phyloP scores from a whole-genome alignment of 2,113 vertebrate species.

The Cathartes aura region DNA sequence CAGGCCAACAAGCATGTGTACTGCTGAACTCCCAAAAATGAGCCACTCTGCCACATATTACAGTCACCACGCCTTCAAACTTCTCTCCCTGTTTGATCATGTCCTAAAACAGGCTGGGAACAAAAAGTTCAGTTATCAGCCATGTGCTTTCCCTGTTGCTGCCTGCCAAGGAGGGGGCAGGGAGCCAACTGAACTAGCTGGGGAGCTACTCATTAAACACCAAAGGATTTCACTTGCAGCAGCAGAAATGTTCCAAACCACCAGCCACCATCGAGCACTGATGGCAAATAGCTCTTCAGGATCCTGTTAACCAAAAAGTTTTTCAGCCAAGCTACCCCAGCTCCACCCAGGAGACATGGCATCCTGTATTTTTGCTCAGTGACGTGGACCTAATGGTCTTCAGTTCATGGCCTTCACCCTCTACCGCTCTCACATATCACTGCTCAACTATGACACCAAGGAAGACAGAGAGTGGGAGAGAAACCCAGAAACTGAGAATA shows the following conservation, averaged over 20 bases:
- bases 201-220: not conserved
- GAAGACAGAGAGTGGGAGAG: not conserved
- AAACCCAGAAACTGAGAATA: not conserved
- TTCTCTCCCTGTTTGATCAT: not conserved
- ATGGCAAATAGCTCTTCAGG: not conserved
- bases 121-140: not conserved
- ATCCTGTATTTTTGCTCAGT: not conserved
- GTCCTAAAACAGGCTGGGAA: not conserved
- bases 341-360: not conserved
- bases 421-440: not conserved
- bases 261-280: not conserved
- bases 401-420: not conserved
- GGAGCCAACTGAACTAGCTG: not conserved
- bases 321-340: not conserved
- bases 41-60: not conserved
- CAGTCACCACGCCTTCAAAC: not conserved
- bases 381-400: not conserved
- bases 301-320: not conserved
- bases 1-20: not conserved
- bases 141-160: not conserved
- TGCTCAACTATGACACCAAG: not conserved
- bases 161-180: not conserved
- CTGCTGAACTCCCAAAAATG: not conserved
- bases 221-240: not conserved
- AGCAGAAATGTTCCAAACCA: not conserved